A percentile compares a stretch with the other conserved stretches of the same genome.
Conservation (phyloP, 2,888 invertebrate species). For the Orchesella flavescens region DNA sequence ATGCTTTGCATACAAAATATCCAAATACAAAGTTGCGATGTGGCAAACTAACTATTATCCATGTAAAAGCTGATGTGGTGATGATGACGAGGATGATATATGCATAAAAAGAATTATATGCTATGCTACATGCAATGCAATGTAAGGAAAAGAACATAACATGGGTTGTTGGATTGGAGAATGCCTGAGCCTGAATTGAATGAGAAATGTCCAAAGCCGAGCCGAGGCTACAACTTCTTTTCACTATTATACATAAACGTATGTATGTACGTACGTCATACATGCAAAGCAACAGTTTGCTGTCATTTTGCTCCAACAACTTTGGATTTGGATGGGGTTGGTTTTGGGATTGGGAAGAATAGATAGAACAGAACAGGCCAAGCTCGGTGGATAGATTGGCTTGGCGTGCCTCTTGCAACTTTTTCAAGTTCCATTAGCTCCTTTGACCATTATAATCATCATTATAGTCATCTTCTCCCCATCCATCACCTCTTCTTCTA, state of each 20-base stretch:
- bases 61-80: background rate
- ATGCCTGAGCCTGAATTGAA: constrained; percentile 17
- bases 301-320: background rate
- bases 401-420: constrained; percentile 19
- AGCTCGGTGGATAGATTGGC: too few relatives aligned
- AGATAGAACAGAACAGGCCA: background rate
- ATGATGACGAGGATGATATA: background rate
- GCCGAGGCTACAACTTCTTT: background rate
- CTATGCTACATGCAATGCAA: background rate
- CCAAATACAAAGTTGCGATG: constrained; percentile 3
- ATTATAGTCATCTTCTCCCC: background rate
- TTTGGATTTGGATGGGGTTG: too few relatives aligned
- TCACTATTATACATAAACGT: constrained; percentile 3
- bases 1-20: constrained; percentile 6
- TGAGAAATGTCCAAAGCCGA: constrained; percentile 13
- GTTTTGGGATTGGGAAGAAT: too few relatives aligned
- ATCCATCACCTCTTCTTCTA: background rate
- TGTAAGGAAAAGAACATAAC: background rate
- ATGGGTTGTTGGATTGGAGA: too few relatives aligned
- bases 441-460: constrained; percentile 13
- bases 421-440: constrained; percentile 15
- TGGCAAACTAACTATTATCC: background rate
- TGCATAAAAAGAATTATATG: background rate
- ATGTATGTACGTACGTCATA: too few relatives aligned
- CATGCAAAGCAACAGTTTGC: constrained; percentile 25